Base-by-base conservation (phyloP, 2,113 vertebrate genomes). In the Lamprotornis superbus region DNA sequence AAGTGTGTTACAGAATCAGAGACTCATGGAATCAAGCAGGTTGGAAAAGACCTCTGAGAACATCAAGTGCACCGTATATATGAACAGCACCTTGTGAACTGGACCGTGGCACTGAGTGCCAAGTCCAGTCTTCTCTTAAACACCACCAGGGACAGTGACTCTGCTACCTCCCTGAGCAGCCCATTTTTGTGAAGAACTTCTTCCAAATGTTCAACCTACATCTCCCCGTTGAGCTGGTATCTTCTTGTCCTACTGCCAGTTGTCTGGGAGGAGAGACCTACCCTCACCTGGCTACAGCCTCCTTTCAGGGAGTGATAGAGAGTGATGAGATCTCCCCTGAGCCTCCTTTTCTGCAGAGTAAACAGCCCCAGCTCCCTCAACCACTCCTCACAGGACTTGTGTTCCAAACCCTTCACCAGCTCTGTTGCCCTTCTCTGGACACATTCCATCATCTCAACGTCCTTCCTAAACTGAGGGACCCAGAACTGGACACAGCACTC, bases 381-480 rank as follows among this genome's bases (percentile, higher is more conserved):
- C 39, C 27, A 11, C 14, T 55, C 40, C 28, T 63, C 33, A 37
- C 11, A 73, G 14, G 4, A 21, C 18, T 39, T 22, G 39, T 10
- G 39, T 11, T 63, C 28, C 39, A 55, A 33, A 33, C 9, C 18
- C 39, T 53, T 46, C 9, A 9, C 7, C 13, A 16, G 22, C 39
- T 21, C 20, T 55, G 22, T 9, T 33, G 7, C 23, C 27, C 17
- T 7, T 37, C 49, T 73, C n/a, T 28, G 69, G 14, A 55, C 18
- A 27, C 13, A 7, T 15, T 73, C 39, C 27, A 25, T 13, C 28
- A 33, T 18, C 33, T 63, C 33, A 37, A 33, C 0, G 0, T 14
- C 17, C 13, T 39, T 39, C 22, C 15, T 5, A 15, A 64, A 27
- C 0, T 33, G 81, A 37, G 39, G 14, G 47, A 4, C 16, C 17